Conservation (phyloP, 2,888 invertebrate genomes). For the Drosophila antonietae region DNA sequence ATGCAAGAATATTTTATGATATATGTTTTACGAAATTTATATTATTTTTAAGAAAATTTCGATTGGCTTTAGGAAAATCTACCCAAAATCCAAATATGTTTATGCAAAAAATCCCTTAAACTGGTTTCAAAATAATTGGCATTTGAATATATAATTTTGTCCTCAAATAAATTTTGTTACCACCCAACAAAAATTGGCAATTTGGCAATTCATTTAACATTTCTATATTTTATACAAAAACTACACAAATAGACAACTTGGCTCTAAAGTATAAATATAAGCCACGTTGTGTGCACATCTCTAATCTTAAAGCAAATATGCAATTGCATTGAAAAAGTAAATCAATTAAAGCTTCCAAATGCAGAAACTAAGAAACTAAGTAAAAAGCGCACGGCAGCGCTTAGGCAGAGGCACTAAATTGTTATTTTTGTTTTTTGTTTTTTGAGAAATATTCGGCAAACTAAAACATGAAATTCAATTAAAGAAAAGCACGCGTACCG, state of each 20-base stretch:
- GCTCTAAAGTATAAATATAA: slow-evolving; percentile 1
- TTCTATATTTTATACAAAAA: slow-evolving; percentile 2
- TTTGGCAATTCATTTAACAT: not conserved
- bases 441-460: slow-evolving; percentile 7
- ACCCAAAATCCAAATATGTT: not conserved
- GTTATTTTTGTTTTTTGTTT: slow-evolving; percentile 24
- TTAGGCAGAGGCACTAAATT: slow-evolving; percentile 38
- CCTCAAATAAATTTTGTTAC: not conserved
- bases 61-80: slow-evolving; percentile 5
- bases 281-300: slow-evolving; percentile 36
- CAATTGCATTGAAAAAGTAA: slow-evolving; percentile 36
- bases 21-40: not conserved
- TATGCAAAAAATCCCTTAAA: not conserved
- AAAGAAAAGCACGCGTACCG: slow-evolving; percentile 5
- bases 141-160: not conserved
- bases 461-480: not conserved
- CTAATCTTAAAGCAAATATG: slow-evolving; percentile 19
- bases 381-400: slow-evolving; percentile 24
- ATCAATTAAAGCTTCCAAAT: slow-evolving; percentile 54
- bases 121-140: slow-evolving; percentile 1
- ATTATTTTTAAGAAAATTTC: not conserved
- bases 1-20: no score
- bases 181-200: slow-evolving; percentile 19
- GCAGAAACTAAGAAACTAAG: slow-evolving; percentile 23
- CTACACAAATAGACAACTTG: slow-evolving; percentile 29